phyloP scores from a whole-genome alignment of 2,113 vertebrate genomes.

The Triplophysa tibetana region DNA sequence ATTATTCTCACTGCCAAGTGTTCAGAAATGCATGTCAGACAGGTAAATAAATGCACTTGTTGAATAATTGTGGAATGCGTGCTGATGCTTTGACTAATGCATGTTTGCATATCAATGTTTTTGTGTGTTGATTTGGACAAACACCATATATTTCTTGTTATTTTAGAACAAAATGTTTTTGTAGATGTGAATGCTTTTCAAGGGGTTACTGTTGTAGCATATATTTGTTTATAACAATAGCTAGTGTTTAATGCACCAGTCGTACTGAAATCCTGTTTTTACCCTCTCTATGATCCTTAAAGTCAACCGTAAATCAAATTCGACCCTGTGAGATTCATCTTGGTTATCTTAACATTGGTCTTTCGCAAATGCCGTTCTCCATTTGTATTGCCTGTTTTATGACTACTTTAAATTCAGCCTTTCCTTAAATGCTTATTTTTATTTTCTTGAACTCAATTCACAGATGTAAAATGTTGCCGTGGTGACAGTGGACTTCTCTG shows the following conservation, averaged over 20 bases:
- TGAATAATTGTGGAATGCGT: neutral
- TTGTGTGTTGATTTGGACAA: neutral
- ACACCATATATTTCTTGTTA: neutral
- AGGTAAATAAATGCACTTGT: slow-evolving; percentile 23
- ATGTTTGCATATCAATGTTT: neutral
- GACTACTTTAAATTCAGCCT: no score
- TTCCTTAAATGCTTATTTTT: neutral
- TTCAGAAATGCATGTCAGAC: neutral
- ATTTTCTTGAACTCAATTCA: neutral
- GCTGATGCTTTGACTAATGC: no score
- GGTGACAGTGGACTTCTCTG: neutral
- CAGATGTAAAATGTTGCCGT: neutral
- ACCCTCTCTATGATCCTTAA: neutral
- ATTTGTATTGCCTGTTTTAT: no score
- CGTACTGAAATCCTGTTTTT: neutral
- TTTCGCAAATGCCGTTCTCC: no score
- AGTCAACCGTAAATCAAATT: no score
- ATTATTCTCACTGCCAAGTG: slow-evolving; percentile 8
- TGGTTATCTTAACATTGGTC: neutral
- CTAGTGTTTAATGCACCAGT: neutral
- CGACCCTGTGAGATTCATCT: no score
- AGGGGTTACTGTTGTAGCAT: neutral
- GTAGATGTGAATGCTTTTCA: neutral
- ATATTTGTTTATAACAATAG: no score
- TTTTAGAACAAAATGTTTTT: neutral